Evolutionary conservation across 2,888 invertebrate genomes (phyloP), one percentile per base, ranked within the genome.

Genomic region (Neocrepidodera transversa): DNA sequence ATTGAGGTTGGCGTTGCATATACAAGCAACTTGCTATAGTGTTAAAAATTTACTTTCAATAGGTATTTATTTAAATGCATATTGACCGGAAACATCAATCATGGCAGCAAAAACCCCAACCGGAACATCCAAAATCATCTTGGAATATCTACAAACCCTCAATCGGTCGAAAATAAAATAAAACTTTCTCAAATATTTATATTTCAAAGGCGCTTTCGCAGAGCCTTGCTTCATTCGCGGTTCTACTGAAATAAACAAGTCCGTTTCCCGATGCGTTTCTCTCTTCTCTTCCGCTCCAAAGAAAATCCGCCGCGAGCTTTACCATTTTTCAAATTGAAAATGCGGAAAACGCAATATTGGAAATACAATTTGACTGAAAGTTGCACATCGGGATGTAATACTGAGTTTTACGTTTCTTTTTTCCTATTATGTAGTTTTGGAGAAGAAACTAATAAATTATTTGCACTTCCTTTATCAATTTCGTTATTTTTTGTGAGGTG

Each of bases 271-370:
- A 60, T 62, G 61, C 59, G 59, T 62, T 65, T 63, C 57, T 47
- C 60, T 65, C 65, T 66, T 66, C 60, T 65, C 65, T 66, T 66
- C 51, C 58, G 51, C 66, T 53, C 62, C 57, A 66, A 60, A 64
- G 67, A 66, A 64, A 68, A 67, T 68, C 68, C 58, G 69, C 71
- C 72, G 62, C 60, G 65, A 67, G 71, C 70, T 65, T 17, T 65
- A 67, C 70, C 70, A 72, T 71, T 72, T 72, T 71, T 71, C 71
- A 68, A 69, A 71, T 69, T 65, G 68, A 65, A 63, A 69, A 68
- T 65, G 68, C 59, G 69, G 68, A 64, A 69, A 72, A 71, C 64
- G 71, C 64, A 67, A 71, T 68, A 69, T 67, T 60, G 66, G 66
- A 71, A 71, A 74, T 73, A 69, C 68, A 70, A 69, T 74, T 74